Conservation (phyloP, 1,140 invertebrate genomes). For the Cyphomyrmex costatus region DNA sequence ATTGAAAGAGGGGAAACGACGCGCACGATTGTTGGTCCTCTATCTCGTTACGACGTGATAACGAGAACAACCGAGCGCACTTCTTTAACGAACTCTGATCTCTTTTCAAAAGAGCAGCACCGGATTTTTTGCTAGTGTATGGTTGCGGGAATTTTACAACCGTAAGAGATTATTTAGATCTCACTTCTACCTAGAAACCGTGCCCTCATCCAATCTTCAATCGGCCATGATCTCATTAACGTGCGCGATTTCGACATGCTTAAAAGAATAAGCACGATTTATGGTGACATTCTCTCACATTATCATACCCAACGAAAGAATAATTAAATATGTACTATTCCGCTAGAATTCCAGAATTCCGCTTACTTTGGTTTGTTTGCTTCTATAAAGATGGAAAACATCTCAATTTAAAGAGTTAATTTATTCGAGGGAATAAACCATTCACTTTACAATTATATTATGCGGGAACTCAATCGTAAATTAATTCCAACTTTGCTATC, state of each 20-base stretch:
- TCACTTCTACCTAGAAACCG: slow-evolving; percentile 20
- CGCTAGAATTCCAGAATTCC: not conserved
- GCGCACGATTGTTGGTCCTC: slow-evolving; percentile 41
- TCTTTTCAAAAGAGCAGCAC: slow-evolving; percentile 5
- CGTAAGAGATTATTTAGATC: slow-evolving; percentile 37
- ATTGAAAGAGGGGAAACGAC: slow-evolving; percentile 65
- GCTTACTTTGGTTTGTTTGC: slow-evolving; percentile 53
- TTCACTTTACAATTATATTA: not conserved
- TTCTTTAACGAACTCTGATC: slow-evolving; percentile 76
- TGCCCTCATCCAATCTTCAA: slow-evolving; percentile 57
- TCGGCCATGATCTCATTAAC: slow-evolving; percentile 73
- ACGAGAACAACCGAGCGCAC: slow-evolving; percentile 68
- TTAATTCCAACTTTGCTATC: not conserved
- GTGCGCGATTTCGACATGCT: slow-evolving; percentile 49
- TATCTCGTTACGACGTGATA: slow-evolving; percentile 56
- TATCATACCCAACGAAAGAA: slow-evolving; percentile 25
- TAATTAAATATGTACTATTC: slow-evolving; percentile 64
- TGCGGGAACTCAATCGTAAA: not conserved
- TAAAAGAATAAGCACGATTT: slow-evolving; percentile 64
- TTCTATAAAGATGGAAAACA: too few species aligned
- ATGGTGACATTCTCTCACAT: slow-evolving; percentile 62
- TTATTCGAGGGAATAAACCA: not conserved
- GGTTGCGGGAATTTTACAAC: slow-evolving; percentile 3
- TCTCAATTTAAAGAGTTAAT: not conserved
- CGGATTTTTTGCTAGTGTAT: slow-evolving; percentile 47